Base-by-base conservation (phyloP, 2,797 vertebrate genomes). In the Simalia tracyae region DNA sequence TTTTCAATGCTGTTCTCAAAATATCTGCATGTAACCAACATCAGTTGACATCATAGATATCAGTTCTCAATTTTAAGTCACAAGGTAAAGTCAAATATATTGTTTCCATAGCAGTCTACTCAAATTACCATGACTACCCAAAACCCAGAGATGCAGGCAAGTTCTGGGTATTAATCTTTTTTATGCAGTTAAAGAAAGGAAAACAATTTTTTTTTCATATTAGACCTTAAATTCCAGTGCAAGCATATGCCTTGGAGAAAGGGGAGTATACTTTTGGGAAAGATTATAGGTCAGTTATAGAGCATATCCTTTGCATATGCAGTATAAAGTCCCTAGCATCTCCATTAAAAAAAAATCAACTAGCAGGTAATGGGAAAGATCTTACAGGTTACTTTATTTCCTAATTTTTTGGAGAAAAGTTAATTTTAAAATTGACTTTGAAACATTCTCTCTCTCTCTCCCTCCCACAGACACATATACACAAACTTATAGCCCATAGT, bases 1-100 rank as follows among this genome's bases (percentile, higher is more conserved):
- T 36, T 81, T 81, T 81, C 36, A 24, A 46, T 46, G 36, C 46
- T 81, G 19, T 63, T 28, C 8, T 28, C 24, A 89, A 68, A n/a
- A 87, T 42, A 15, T 86, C 50, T 31, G 86, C 42, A 87, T 42
- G 56, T 19, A 87, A 10, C 85, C 14, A 92, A 66, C 64, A 89
- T 68, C 63, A 28, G 46, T 46, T 31, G 59, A 63, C 36, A 61
- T n/a, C 60, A 86, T 87, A 60, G 57, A 68, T 92, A 56, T 92
- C 3, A 19, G 57, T 57, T 19, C 24, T 68, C 22, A 9, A 5
- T 56, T 60, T 56, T 61, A 54, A 91, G 56, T 84, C 87, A 15
- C 22, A 89, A 86, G 46, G 64, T 61, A 89, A 91, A n/a, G 86
- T 90, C 84, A 81, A 92, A 61, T 11, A 59, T 46, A n/a, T 59